Percentiles rank a stretch among this genome's conserved stretches.
These are phyloP conservation scores for Gallirallus australis DNA, from an alignment of 2,797 vertebrate species.

Conservation along the genomic window DNA sequence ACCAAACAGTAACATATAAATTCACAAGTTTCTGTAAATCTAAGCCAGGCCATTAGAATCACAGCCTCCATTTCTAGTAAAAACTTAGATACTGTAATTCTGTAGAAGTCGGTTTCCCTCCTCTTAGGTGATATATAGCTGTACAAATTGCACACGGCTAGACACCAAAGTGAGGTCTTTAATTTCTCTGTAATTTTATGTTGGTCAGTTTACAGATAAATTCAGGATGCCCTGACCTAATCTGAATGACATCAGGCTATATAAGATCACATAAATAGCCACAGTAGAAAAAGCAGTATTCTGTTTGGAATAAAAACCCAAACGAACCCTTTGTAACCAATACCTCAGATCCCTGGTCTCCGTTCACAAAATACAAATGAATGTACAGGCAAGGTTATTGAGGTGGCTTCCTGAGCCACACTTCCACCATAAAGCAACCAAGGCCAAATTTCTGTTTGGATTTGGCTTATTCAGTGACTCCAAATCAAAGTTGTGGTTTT, in stretches of 20 bases:
- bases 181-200: background rate
- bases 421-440: background rate
- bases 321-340: background rate
- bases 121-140: background rate
- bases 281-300: background rate
- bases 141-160: background rate
- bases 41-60: background rate
- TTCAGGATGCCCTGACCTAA: constrained; percentile 39
- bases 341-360: constrained; percentile 8
- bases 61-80: background rate
- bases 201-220: background rate
- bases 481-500: constrained; percentile 28
- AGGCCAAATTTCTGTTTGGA: constrained; percentile 14
- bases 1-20: background rate
- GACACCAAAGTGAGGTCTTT: background rate
- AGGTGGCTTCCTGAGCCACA: constrained; percentile 5
- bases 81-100: background rate
- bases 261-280: constrained; percentile 7
- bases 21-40: background rate
- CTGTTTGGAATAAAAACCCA: background rate
- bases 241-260: constrained; percentile 1
- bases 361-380: constrained; percentile 27
- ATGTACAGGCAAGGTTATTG: constrained; percentile 1
- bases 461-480: background rate
- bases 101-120: background rate